phyloP scores from a whole-genome alignment of 2,797 vertebrate genomes.

The Xiphorhynchus erythropygius region DNA sequence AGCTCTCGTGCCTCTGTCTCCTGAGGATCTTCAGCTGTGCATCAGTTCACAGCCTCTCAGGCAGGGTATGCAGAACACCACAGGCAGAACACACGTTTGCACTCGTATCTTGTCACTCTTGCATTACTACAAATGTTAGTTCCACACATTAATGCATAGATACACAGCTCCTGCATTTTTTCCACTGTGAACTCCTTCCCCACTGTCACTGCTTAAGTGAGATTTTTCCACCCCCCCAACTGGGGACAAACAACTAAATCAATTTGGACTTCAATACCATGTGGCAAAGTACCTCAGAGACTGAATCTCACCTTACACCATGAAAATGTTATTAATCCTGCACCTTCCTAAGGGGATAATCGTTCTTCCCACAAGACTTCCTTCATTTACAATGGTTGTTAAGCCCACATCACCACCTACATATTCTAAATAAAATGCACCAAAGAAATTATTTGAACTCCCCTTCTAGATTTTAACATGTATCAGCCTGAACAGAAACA shows the following conservation, averaged over 20 bases:
- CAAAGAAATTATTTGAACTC: not conserved
- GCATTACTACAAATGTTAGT: not conserved
- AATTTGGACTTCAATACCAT: not conserved
- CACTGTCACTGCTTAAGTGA: not conserved
- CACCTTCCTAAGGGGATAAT: not conserved
- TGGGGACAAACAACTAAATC: not conserved
- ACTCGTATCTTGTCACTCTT: not conserved
- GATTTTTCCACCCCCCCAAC: not conserved
- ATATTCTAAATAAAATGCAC: not conserved
- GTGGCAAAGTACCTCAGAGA: not conserved
- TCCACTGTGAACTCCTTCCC: not conserved
- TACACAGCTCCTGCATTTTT: rapidly evolving
- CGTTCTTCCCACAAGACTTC: not conserved
- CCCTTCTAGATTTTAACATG: not conserved
- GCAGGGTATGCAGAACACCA: not conserved
- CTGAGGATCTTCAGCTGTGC: not conserved
- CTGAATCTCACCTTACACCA: not conserved
- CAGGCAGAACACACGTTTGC: not conserved
- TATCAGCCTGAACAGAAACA: not conserved
- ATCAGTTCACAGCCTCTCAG: not conserved
- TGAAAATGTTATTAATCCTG: not conserved
- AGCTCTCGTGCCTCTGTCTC: not conserved
- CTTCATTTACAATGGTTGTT: not conserved
- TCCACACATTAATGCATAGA: not conserved
- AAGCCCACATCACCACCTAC: not conserved